Conservation (phyloP, 2,113 vertebrate species). For the Phalacrocorax brasilianus region DNA sequence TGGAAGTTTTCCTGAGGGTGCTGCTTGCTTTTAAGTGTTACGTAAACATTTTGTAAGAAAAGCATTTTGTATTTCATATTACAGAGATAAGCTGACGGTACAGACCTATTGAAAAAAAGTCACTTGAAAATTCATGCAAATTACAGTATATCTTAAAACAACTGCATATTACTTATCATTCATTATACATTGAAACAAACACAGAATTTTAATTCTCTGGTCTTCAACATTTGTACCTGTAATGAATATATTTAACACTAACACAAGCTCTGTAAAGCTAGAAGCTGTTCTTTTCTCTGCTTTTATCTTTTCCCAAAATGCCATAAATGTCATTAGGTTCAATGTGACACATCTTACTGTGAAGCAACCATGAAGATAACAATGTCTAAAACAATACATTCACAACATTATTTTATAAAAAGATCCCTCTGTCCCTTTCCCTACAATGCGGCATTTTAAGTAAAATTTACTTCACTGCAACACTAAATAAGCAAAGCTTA, state of each 20-base stretch:
- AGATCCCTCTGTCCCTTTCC: background rate
- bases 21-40: background rate
- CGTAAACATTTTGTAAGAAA: background rate
- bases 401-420: background rate
- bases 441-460: background rate
- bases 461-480: background rate
- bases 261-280: background rate
- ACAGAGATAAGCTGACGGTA: background rate
- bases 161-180: background rate
- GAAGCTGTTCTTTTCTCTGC: background rate
- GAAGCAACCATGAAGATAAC: background rate
- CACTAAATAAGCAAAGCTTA: background rate
- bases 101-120: background rate
- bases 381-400: background rate
- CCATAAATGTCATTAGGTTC: background rate
- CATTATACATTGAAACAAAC: background rate
- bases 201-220: background rate
- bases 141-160: background rate
- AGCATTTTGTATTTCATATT: conserved; percentile 16
- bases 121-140: background rate
- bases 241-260: background rate
- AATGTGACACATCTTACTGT: background rate
- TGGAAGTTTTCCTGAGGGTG: background rate
- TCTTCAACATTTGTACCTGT: background rate
- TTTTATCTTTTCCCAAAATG: background rate